These are phyloP conservation scores for Orchesellides sinensis DNA, from an alignment of 2,888 invertebrate species.

Conservation along the genomic window DNA sequence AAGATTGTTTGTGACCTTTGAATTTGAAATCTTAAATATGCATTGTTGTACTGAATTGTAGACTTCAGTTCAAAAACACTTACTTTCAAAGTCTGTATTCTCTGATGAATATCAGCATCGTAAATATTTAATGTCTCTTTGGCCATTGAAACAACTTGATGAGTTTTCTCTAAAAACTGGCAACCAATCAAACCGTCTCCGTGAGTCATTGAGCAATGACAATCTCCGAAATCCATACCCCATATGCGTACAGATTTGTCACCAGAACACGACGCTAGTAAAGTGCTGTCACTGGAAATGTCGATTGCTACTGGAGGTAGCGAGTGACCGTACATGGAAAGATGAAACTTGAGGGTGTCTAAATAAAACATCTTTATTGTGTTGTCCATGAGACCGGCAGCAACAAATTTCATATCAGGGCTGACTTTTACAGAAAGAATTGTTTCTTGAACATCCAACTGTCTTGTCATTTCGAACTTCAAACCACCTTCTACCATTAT, in stretches of 20 bases:
- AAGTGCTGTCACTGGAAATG: constrained; percentile 90
- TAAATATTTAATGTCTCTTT: constrained; percentile 98
- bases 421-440: constrained; percentile 90
- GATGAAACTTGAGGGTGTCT: constrained; percentile 73
- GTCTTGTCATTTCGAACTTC: constrained; percentile 69
- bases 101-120: constrained; percentile 95
- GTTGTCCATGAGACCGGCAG: constrained; percentile 92
- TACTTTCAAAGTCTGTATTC: constrained; percentile 92
- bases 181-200: constrained; percentile 95
- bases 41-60: background rate
- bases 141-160: constrained; percentile 94
- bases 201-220: constrained; percentile 95
- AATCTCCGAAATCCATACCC: constrained; percentile 99
- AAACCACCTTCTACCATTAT: constrained; percentile 72
- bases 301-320: constrained; percentile 95
- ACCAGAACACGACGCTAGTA: constrained; percentile 95
- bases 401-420: constrained; percentile 91
- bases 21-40: no score
- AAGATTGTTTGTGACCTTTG: background rate
- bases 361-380: constrained; percentile 87
- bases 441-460: constrained; percentile 89
- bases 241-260: constrained; percentile 98
- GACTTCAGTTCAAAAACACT: constrained; percentile 74
- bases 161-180: constrained; percentile 93
- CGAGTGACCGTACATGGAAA: constrained; percentile 97